These are phyloP conservation scores for Polydrusus pterygomalis DNA, from an alignment of 2,888 invertebrate species.

Conservation along the genomic window DNA sequence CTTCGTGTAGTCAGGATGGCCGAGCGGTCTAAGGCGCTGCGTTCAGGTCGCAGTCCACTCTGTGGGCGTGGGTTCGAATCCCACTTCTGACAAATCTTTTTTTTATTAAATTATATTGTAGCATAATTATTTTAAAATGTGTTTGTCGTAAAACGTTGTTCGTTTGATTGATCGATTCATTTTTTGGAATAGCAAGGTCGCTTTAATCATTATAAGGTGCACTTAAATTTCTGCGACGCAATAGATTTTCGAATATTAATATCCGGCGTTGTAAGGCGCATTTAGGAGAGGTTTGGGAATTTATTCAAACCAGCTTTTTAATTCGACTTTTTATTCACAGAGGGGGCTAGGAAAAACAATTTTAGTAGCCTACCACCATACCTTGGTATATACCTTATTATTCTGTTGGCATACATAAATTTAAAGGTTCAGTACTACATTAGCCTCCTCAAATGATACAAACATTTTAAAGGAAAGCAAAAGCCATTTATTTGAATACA, in stretches of 20 bases:
- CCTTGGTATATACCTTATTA: too few species aligned
- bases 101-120: not conserved
- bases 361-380: too few species aligned
- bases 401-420: too few species aligned
- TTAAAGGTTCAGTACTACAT: too few species aligned
- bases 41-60: slow-evolving; percentile 85
- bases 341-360: not conserved
- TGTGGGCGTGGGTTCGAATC: slow-evolving; percentile 72
- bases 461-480: slow-evolving; percentile 31
- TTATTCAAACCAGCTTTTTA: not conserved
- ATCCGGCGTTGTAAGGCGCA: too few species aligned
- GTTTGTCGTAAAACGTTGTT: too few species aligned
- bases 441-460: too few species aligned
- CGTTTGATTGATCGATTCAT: too few species aligned
- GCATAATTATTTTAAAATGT: too few species aligned
- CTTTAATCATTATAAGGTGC: too few species aligned
- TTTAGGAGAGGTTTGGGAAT: not conserved
- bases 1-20: slow-evolving; percentile 55
- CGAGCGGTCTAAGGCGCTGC: slow-evolving; percentile 76
- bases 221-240: not conserved
- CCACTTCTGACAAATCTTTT: slow-evolving; percentile 66
- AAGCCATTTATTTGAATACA: slow-evolving; percentile 31
- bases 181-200: too few species aligned
- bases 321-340: not conserved
- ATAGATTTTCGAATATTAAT: not conserved